phyloP scores from a whole-genome alignment of 2,113 vertebrate genomes.

The Sitta europaea region DNA sequence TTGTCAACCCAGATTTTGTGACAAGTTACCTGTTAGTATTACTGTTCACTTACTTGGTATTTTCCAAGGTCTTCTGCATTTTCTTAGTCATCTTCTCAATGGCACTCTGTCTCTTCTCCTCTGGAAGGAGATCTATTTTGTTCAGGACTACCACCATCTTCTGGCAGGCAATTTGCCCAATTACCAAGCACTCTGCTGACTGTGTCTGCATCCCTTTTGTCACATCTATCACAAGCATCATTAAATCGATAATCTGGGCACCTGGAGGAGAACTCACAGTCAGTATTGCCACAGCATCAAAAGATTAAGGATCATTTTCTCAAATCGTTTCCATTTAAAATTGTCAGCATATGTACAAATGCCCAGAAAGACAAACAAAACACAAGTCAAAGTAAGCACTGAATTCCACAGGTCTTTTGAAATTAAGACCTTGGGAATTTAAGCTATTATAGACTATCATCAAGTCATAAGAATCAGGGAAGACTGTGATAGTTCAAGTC shows the following conservation, averaged over 20 bases:
- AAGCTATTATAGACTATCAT: neutral
- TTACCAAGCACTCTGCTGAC: slow-evolving; percentile 95
- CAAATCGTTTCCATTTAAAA: neutral
- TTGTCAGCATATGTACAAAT: neutral
- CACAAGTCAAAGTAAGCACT: neutral
- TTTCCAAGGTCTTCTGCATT: slow-evolving; percentile 95
- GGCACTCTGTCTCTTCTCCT: slow-evolving; percentile 83
- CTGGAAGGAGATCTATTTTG: slow-evolving; percentile 89
- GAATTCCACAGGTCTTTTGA: neutral
- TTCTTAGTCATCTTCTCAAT: slow-evolving; percentile 96
- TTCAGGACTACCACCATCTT: slow-evolving; percentile 95
- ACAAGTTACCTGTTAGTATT: neutral
- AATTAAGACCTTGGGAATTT: neutral
- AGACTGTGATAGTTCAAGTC: neutral
- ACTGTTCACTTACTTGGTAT: slow-evolving; percentile 83
- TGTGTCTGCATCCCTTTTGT: slow-evolving; percentile 98
- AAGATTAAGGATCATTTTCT: neutral
- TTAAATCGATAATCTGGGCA: slow-evolving; percentile 97
- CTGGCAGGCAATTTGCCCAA: slow-evolving; percentile 93
- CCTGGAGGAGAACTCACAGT: slow-evolving; percentile 72
- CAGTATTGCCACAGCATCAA: neutral
- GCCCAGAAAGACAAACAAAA: neutral
- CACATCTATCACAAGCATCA: slow-evolving; percentile 97
- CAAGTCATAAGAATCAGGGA: fast-evolving
- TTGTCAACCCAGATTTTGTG: neutral